phyloP scores from a whole-genome alignment of 1,140 invertebrate species.

The Acromyrmex charruanus region DNA sequence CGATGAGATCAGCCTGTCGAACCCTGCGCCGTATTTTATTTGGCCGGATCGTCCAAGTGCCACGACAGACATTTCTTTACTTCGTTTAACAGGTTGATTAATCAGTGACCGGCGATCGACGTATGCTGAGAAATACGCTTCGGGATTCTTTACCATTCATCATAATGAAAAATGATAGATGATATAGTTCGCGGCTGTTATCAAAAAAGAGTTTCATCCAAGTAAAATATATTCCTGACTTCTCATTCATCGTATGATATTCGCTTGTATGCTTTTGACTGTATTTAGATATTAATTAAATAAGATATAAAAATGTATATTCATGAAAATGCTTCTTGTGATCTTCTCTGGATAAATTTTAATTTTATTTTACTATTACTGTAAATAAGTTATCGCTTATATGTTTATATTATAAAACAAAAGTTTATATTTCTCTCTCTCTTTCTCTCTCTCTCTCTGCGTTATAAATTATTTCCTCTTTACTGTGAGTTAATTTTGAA shows the following conservation, averaged over 20 bases:
- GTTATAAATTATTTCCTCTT: not conserved
- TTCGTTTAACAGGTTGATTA: constrained; percentile 43
- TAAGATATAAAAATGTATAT: not conserved
- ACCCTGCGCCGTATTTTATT: constrained; percentile 83
- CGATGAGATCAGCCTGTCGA: constrained; percentile 91
- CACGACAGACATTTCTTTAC: constrained; percentile 27
- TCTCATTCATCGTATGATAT: not conserved
- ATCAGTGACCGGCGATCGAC: not conserved
- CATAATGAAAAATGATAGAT: not conserved
- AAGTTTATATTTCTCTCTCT: not conserved
- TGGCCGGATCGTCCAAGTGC: constrained; percentile 34
- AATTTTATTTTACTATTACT: not conserved
- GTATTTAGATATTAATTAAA: not conserved
- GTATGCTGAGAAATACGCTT: not conserved
- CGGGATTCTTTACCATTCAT: not conserved
- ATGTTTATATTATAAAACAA: not conserved
- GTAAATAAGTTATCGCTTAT: not conserved
- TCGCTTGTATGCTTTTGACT: not conserved
- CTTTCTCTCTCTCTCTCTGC: too few relatives aligned
- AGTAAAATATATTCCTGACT: not conserved
- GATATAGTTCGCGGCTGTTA: not conserved
- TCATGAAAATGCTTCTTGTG: not conserved
- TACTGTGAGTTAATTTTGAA: not conserved
- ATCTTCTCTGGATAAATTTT: not conserved
- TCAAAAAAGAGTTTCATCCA: not conserved